phyloP scores from a whole-genome alignment of 2,113 vertebrate species.

The Toxotes chatareus region DNA sequence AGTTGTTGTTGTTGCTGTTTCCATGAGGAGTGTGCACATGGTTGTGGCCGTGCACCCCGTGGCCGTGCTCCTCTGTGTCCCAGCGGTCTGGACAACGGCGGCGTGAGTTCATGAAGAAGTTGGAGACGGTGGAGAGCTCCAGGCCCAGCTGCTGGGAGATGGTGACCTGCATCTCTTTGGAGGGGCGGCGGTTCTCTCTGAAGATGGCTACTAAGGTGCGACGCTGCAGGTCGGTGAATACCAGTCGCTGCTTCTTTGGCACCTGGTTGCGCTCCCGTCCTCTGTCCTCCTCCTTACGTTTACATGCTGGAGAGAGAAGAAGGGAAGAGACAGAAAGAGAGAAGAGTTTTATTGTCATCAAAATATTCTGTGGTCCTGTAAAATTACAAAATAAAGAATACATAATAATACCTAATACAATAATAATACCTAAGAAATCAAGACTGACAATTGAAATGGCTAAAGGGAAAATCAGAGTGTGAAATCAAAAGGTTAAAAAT shows the following conservation, averaged over 20 bases:
- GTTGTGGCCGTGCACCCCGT: slow-evolving; percentile 69
- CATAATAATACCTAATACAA: no score
- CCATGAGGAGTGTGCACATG: slow-evolving; percentile 71
- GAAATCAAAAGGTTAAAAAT: neutral
- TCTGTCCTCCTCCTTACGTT: slow-evolving; percentile 97
- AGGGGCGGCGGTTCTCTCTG: slow-evolving; percentile 98
- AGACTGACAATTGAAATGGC: neutral
- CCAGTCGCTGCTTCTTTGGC: slow-evolving; percentile 98
- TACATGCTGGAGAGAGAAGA: slow-evolving; percentile 88
- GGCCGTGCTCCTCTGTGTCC: slow-evolving; percentile 81
- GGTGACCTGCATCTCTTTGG: slow-evolving; percentile 99
- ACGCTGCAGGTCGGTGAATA: slow-evolving; percentile 99
- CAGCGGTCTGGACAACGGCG: slow-evolving; percentile 96
- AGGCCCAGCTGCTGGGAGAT: slow-evolving; percentile 98
- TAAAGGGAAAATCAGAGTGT: neutral
- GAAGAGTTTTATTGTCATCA: neutral
- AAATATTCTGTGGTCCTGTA: neutral
- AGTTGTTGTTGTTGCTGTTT: slow-evolving; percentile 73
- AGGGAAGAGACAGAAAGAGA: neutral
- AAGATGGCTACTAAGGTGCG: slow-evolving; percentile 99
- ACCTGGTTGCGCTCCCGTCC: slow-evolving; percentile 94
- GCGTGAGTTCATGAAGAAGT: slow-evolving; percentile 99
- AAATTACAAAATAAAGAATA: neutral
- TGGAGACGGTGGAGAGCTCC: slow-evolving; percentile 98
- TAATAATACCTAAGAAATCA: neutral